A percentile compares a stretch with the other conserved stretches of the same genome.
Conservation (phyloP, 1,140 invertebrate genomes). For the Pogonomyrmex californicus region DNA sequence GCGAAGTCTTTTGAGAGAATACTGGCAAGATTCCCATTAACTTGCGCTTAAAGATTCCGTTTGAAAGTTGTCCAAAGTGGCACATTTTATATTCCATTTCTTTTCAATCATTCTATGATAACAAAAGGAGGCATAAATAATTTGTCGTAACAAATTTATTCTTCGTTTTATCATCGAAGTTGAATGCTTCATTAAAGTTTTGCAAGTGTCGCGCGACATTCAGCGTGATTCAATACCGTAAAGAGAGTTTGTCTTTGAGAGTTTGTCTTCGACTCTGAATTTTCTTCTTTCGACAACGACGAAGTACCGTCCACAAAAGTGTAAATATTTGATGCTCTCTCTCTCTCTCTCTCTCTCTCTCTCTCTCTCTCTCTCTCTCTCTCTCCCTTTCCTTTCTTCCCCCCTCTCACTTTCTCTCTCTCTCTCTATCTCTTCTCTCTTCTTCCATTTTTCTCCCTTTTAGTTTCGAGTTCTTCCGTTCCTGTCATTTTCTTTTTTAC, state of each 20-base stretch:
- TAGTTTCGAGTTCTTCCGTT: not conserved
- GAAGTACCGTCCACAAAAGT: slow-evolving; percentile 5
- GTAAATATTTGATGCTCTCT: slow-evolving; percentile 32
- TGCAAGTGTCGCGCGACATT: not conserved
- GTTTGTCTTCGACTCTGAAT: not conserved
- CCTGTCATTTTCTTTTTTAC: not conserved
- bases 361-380: not conserved
- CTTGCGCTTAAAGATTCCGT: slow-evolving; percentile 44
- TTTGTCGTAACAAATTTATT: slow-evolving; percentile 28
- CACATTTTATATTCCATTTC: slow-evolving; percentile 57
- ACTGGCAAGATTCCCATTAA: not conserved
- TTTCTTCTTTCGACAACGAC: not conserved
- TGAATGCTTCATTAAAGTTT: slow-evolving; percentile 46
- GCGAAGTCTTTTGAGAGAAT: not conserved
- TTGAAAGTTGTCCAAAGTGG: slow-evolving; percentile 26
- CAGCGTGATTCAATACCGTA: not conserved
- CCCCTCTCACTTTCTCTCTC: no score
- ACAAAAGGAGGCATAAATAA: slow-evolving; percentile 40
- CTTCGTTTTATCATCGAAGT: not conserved
- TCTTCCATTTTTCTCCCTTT: not conserved
- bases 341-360: not conserved
- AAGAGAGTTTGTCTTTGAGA: slow-evolving; percentile 33
- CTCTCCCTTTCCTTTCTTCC: not conserved
- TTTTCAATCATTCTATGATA: not conserved
- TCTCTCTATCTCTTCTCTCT: no score